These are phyloP conservation scores for Pedicia rivosa DNA, from an alignment of 2,888 invertebrate genomes.

Conservation along the genomic window DNA sequence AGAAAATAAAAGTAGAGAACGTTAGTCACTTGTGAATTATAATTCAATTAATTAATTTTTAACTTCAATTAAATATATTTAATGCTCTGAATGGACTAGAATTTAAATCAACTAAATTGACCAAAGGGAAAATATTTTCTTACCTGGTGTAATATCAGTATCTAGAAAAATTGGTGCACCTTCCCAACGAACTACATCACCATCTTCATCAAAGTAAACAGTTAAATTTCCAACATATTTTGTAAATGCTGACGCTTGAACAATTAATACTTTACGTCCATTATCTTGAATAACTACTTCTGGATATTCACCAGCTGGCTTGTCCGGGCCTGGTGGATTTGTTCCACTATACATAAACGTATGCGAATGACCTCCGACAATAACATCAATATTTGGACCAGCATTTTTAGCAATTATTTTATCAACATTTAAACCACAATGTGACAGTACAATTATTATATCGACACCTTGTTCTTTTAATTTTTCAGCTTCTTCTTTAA, in stretches of 20 bases:
- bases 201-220: constrained; percentile 49
- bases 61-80: too few relatives aligned
- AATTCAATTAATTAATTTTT: too few relatives aligned
- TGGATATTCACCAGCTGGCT: constrained; percentile 48
- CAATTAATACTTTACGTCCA: constrained; percentile 35
- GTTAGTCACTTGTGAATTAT: too few relatives aligned
- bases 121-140: constrained; percentile 8
- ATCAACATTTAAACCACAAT: constrained; percentile 58
- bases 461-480: constrained; percentile 47
- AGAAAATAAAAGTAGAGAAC: too few relatives aligned
- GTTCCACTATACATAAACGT: constrained; percentile 53
- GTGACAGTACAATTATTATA: constrained; percentile 70
- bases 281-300: constrained; percentile 36
- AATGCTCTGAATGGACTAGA: not conserved
- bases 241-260: constrained; percentile 56
- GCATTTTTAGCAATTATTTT: constrained; percentile 45
- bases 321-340: constrained; percentile 38
- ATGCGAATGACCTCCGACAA: constrained; percentile 78
- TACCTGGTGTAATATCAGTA: constrained; percentile 46
- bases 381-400: constrained; percentile 54
- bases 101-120: too few relatives aligned
- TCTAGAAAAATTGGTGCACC: constrained; percentile 59
- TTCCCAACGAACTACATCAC: constrained; percentile 45
- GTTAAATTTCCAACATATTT: constrained; percentile 65
- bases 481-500: constrained; percentile 48